These are phyloP conservation scores for Eucera pruinosa DNA, from an alignment of 2,888 invertebrate genomes.

Conservation along the genomic window DNA sequence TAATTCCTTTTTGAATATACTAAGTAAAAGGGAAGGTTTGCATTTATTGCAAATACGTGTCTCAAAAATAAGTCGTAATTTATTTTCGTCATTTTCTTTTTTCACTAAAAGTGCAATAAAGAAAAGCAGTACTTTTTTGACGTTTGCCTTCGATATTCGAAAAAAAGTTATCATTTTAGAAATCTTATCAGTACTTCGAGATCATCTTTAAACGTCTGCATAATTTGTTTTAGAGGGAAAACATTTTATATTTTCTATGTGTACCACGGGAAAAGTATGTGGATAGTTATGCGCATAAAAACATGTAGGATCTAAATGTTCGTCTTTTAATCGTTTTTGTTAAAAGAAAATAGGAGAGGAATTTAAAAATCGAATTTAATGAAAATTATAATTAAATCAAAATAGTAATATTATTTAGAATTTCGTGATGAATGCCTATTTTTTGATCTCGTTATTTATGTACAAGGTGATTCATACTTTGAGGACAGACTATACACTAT, in stretches of 20 bases:
- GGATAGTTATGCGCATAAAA: constrained; percentile 33
- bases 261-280: constrained; percentile 23
- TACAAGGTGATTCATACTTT: constrained; percentile 29
- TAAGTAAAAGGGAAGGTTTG: neutral
- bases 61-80: constrained; percentile 12
- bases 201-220: constrained; percentile 30
- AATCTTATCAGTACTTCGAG: constrained; percentile 13
- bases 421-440: constrained; percentile 44
- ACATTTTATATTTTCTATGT: constrained; percentile 50
- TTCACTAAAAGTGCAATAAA: constrained; percentile 7
- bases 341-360: constrained; percentile 6
- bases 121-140: constrained; percentile 24
- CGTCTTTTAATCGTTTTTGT: constrained; percentile 45
- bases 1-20: constrained; percentile 13
- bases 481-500: neutral
- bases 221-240: constrained; percentile 29
- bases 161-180: constrained; percentile 32
- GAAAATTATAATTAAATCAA: constrained; percentile 53
- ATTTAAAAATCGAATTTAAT: constrained; percentile 23
- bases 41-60: constrained; percentile 11
- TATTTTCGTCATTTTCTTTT: constrained; percentile 6
- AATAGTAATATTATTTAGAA: constrained; percentile 44
- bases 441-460: constrained; percentile 34
- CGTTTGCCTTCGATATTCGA: constrained; percentile 39
- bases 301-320: constrained; percentile 51